These are phyloP conservation scores for Drosophila melanosoma DNA, from an alignment of 2,888 invertebrate species.

Conservation along the genomic window DNA sequence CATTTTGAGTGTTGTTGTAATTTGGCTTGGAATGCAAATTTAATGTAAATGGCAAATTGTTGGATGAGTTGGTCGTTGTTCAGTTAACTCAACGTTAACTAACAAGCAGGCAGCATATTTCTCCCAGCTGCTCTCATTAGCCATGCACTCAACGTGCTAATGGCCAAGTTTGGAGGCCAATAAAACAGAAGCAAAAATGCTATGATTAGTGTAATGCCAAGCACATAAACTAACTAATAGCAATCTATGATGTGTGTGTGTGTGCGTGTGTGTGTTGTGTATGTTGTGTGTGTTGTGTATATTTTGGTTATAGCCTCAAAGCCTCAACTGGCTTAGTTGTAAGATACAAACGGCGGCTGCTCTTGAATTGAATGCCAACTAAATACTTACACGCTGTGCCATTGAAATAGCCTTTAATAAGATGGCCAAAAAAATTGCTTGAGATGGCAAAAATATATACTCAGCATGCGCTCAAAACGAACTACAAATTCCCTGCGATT, in stretches of 20 bases:
- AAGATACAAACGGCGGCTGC: conserved; percentile 21
- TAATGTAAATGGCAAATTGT: conserved; percentile 53
- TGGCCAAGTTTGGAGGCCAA: conserved; percentile 53
- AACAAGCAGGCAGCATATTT: conserved; percentile 24
- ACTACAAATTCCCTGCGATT: conserved; percentile 3
- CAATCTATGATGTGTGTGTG: background rate
- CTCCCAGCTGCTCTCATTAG: conserved; percentile 59
- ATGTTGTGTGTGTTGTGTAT: conserved; percentile 8
- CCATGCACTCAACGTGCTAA: conserved; percentile 71
- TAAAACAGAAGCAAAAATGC: conserved; percentile 61
- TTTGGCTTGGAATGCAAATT: conserved; percentile 62
- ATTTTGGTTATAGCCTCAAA: conserved; percentile 24
- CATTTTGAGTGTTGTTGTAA: conserved; percentile 29
- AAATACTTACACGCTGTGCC: conserved; percentile 50
- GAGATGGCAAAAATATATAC: conserved; percentile 56
- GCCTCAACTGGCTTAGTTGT: conserved; percentile 24
- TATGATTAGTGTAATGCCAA: conserved; percentile 73
- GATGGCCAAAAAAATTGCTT: conserved; percentile 52
- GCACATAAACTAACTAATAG: conserved; percentile 58
- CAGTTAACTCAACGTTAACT: conserved; percentile 40
- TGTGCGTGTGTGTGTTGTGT: conserved; percentile 6
- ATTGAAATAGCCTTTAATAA: conserved; percentile 40
- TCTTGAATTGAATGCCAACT: conserved; percentile 52
- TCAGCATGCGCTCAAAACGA: background rate
- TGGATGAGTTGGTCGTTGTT: conserved; percentile 42